phyloP scores from a whole-genome alignment of 2,113 vertebrate species.

The Neopipo cinnamomea region DNA sequence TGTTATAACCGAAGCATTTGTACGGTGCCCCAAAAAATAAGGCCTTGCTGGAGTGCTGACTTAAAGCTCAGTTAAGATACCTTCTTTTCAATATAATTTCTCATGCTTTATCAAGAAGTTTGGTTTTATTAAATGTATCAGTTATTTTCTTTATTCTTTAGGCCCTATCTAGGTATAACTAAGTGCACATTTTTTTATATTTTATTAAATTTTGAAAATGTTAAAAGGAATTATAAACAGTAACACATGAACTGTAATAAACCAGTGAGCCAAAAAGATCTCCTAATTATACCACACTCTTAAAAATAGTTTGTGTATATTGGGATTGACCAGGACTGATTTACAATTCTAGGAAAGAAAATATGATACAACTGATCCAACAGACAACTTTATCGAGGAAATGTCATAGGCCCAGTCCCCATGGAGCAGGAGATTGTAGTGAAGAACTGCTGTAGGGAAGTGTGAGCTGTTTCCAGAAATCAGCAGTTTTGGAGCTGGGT shows the following conservation, averaged over 20 bases:
- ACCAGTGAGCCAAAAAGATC: neutral
- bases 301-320: neutral
- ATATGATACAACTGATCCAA: neutral
- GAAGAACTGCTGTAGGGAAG: neutral
- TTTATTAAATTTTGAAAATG: neutral
- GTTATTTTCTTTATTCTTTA: neutral
- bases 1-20: neutral
- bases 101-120: neutral
- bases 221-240: neutral
- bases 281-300: neutral
- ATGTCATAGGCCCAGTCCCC: neutral
- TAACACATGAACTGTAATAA: neutral
- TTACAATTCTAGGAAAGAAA: conserved; percentile 28
- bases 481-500: neutral
- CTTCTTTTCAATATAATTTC: neutral
- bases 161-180: neutral
- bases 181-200: neutral
- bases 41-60: neutral
- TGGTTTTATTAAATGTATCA: neutral
- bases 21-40: neutral
- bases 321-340: neutral
- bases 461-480: neutral
- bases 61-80: neutral
- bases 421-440: neutral
- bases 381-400: neutral